phyloP scores from a whole-genome alignment of 2,888 invertebrate genomes.

The Dromius quadrimaculatus region DNA sequence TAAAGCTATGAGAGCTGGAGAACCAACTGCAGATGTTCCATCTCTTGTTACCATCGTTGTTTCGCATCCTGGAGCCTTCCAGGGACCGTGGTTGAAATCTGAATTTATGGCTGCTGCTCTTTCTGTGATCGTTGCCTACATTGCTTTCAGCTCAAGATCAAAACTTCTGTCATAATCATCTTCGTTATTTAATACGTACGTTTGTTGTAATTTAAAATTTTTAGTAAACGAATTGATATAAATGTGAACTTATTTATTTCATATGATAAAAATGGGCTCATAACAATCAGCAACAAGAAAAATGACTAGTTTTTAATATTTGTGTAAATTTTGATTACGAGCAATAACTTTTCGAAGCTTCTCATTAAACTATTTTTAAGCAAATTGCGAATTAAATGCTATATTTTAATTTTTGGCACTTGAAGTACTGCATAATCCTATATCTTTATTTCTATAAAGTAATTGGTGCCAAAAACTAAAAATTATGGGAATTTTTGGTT shows the following conservation, averaged over 20 bases:
- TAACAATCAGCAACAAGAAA: no score
- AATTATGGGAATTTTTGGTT: no score
- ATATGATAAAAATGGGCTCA: no score
- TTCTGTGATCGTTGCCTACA: conserved; percentile 84
- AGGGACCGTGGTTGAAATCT: conserved; percentile 93
- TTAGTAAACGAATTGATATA: conserved; percentile 22
- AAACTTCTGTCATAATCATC: conserved; percentile 77
- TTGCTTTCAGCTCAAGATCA: conserved; percentile 86
- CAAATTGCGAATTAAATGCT: no score
- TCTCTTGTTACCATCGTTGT: conserved; percentile 79
- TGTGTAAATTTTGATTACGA: no score
- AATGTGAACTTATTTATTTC: background rate
- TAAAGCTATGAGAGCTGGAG: conserved; percentile 82
- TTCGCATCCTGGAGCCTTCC: conserved; percentile 84
- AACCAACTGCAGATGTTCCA: conserved; percentile 75
- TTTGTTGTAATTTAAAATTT: conserved; percentile 43
- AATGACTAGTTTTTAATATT: no score
- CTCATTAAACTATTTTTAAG: no score
- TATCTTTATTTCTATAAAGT: no score
- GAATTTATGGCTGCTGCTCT: conserved; percentile 88
- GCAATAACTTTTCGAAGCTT: no score
- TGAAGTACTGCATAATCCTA: no score
- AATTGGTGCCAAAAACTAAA: no score
- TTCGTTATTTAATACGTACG: conserved; percentile 18
- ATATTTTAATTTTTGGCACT: no score